phyloP scores from a whole-genome alignment of 2,888 invertebrate species.

The Caenorhabditis drosophilae region DNA sequence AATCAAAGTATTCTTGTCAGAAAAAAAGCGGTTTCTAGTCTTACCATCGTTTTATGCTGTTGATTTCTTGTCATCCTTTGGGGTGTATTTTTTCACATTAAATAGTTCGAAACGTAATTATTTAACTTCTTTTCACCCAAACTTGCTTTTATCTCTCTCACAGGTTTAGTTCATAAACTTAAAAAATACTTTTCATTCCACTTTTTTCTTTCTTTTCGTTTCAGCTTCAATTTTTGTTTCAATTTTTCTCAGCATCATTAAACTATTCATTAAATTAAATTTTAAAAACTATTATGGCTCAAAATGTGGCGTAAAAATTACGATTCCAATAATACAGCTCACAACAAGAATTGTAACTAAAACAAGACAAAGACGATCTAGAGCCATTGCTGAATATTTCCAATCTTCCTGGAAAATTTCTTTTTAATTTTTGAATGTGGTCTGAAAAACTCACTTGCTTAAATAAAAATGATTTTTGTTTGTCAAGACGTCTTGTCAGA shows the following conservation, averaged over 20 bases:
- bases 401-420: conserved; percentile 46
- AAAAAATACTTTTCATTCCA: too few species aligned
- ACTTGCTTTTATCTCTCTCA: too few species aligned
- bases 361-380: conserved; percentile 51
- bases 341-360: conserved; percentile 46
- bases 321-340: conserved; percentile 41
- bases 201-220: too few species aligned
- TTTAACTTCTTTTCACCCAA: too few species aligned
- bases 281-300: conserved; percentile 12
- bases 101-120: too few species aligned
- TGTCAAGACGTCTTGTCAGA: conserved; percentile 25
- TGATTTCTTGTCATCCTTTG: too few species aligned
- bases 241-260: conserved; percentile 1
- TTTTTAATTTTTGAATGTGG: neutral
- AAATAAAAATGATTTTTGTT: conserved; percentile 28
- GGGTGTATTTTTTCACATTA: too few species aligned
- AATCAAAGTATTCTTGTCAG: too few species aligned
- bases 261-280: too few species aligned
- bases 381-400: conserved; percentile 56
- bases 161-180: too few species aligned
- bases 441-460: conserved; percentile 15
- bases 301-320: conserved; percentile 47
- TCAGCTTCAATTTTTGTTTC: neutral
- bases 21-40: too few species aligned
- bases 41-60: too few species aligned